Conservation (phyloP, 2,888 invertebrate genomes). For the Argyresthia albistria region DNA sequence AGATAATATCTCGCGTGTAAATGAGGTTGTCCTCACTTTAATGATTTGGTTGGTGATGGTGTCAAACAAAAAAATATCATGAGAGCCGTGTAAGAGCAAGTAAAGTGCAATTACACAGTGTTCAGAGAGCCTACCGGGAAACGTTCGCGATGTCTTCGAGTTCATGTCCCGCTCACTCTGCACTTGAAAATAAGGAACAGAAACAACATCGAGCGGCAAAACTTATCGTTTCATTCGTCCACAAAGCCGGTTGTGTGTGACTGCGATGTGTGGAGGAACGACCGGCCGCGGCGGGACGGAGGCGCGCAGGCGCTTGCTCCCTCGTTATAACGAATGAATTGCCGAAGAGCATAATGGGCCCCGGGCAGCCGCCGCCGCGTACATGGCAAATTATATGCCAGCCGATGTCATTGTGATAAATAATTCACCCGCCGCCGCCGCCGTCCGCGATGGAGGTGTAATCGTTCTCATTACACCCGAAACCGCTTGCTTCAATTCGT, state of each 20-base stretch:
- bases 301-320: conserved; percentile 25
- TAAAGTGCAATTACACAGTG: conserved; percentile 3
- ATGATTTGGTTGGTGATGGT: neutral
- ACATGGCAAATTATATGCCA: conserved; percentile 61
- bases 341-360: conserved; percentile 50
- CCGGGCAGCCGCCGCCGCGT: conserved; percentile 20
- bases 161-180: no score
- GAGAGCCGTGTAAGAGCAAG: conserved; percentile 1
- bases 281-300: conserved; percentile 34
- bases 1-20: no score
- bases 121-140: neutral
- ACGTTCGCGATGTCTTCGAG: no score
- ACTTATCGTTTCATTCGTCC: neutral
- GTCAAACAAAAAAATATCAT: neutral
- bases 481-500: conserved; percentile 12
- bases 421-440: conserved; percentile 23
- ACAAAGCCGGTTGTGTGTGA: neutral
- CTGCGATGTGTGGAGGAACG: conserved; percentile 14
- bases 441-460: conserved; percentile 12
- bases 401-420: conserved; percentile 60
- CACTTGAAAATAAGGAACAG: no score
- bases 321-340: conserved; percentile 65
- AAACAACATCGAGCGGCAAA: no score
- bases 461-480: conserved; percentile 17
- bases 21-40: no score